A percentile compares a stretch with the other conserved stretches of the same genome.
Evolutionary conservation across 2,888 invertebrate species (phyloP).

Genomic region (Drepana falcataria): DNA sequence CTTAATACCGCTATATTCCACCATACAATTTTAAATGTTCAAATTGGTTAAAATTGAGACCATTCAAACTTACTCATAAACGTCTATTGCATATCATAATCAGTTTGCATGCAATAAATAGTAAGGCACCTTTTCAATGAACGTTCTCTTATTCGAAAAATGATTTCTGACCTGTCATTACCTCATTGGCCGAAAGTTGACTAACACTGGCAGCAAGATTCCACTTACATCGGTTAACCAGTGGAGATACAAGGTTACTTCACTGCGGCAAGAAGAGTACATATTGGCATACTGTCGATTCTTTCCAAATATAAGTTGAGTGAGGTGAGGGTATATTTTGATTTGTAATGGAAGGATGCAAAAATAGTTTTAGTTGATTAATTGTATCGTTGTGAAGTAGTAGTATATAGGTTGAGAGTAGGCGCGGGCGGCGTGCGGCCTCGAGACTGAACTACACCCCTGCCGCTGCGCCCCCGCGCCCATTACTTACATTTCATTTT

Average conservation of each 20-base stretch:
- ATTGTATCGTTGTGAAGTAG: slow-evolving; percentile 75
- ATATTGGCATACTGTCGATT: slow-evolving; percentile 69
- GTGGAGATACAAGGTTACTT: slow-evolving; percentile 47
- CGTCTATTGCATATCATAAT: too few relatives aligned
- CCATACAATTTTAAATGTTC: too few relatives aligned
- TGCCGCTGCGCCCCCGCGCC: slow-evolving; percentile 54
- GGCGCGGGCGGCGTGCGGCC: slow-evolving; percentile 59
- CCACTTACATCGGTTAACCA: slow-evolving; percentile 44
- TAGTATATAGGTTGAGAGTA: slow-evolving; percentile 53
- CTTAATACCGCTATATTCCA: too few relatives aligned
- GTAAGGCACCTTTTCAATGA: too few relatives aligned
- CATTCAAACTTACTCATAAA: too few relatives aligned
- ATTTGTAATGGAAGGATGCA: slow-evolving; percentile 65
- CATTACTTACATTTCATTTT: slow-evolving; percentile 61
- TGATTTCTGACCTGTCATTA: too few relatives aligned
- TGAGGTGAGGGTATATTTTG: slow-evolving; percentile 58
- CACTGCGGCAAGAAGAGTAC: slow-evolving; percentile 54
- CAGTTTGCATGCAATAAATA: too few relatives aligned
- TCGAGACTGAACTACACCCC: slow-evolving; percentile 75
- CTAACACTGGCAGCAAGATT: slow-evolving; percentile 32
- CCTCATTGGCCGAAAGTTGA: slow-evolving; percentile 11
- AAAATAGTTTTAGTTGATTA: slow-evolving; percentile 75
- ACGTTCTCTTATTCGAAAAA: neutral
- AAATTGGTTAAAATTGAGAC: too few relatives aligned
- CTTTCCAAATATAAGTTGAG: slow-evolving; percentile 56